These are phyloP conservation scores for Poecilia velifera DNA, from an alignment of 2,797 vertebrate species.

Conservation along the genomic window DNA sequence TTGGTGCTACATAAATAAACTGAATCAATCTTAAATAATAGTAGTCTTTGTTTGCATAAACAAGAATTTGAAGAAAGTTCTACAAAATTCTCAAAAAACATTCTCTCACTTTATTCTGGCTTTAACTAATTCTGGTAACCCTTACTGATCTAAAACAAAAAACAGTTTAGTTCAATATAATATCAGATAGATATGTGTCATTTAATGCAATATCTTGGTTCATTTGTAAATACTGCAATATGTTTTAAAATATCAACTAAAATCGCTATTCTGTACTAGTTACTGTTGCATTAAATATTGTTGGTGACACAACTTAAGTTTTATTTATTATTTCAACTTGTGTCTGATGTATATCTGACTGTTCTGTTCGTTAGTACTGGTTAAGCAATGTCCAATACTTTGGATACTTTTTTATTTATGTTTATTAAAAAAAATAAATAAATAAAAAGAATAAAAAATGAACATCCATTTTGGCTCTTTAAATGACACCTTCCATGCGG, in stretches of 20 bases:
- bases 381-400: not conserved
- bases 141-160: not conserved
- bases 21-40: not conserved
- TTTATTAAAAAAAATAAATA: too few species aligned
- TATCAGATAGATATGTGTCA: not conserved
- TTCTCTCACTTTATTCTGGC: not conserved
- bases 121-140: not conserved
- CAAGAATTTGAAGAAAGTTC: not conserved
- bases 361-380: not conserved
- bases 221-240: not conserved
- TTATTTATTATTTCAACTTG: not conserved
- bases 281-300: not conserved
- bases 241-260: not conserved
- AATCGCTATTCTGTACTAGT: not conserved
- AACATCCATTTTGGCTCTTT: not conserved
- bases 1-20: conserved; percentile 1
- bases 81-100: not conserved
- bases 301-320: not conserved
- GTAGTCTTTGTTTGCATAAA: not conserved
- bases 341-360: not conserved
- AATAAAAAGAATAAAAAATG: too few species aligned
- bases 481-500: not conserved
- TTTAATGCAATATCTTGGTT: not conserved
- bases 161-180: not conserved
- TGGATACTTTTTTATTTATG: not conserved